Percentiles rank a stretch among this genome's conserved stretches.
Evolutionary conservation across 30 jellyfish, hydroid and myxozoan species (phyloP).

Genomic region (Sanderia malayensis): DNA sequence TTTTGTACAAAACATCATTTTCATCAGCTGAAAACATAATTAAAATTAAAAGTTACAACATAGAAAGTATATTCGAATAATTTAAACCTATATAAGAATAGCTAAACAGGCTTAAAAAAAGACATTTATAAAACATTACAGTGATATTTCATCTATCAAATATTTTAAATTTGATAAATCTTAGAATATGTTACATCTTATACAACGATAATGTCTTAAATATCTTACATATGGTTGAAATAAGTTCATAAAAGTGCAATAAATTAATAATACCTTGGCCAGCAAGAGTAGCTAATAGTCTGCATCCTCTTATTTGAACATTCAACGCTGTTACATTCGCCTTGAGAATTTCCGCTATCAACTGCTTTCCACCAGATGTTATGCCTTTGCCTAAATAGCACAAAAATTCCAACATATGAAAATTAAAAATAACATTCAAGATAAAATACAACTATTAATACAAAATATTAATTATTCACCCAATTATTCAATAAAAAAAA

Average conservation of each 20-base stretch:
- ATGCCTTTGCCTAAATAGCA: slow-evolving; percentile 38
- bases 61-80: no score
- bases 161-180: no score
- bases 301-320: slow-evolving; percentile 65
- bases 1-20: slow-evolving; percentile 65
- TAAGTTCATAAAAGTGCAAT: background rate
- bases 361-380: slow-evolving; percentile 71
- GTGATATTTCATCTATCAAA: no score
- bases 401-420: no score
- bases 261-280: slow-evolving; percentile 39
- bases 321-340: slow-evolving; percentile 52
- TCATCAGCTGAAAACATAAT: slow-evolving; percentile 69
- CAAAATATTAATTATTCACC: background rate
- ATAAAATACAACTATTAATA: background rate
- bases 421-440: no score
- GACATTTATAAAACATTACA: no score
- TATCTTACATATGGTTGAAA: no score
- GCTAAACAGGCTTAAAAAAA: no score
- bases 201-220: no score
- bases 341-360: slow-evolving; percentile 56
- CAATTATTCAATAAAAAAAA: background rate
- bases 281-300: slow-evolving; percentile 69
- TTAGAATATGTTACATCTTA: no score
- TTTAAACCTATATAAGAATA: no score
- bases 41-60: no score